Evolutionary conservation across 2,888 invertebrate species (phyloP), one percentile per base, ranked within the genome.

Genomic region (Galeopsomyia nigrocyanea): DNA sequence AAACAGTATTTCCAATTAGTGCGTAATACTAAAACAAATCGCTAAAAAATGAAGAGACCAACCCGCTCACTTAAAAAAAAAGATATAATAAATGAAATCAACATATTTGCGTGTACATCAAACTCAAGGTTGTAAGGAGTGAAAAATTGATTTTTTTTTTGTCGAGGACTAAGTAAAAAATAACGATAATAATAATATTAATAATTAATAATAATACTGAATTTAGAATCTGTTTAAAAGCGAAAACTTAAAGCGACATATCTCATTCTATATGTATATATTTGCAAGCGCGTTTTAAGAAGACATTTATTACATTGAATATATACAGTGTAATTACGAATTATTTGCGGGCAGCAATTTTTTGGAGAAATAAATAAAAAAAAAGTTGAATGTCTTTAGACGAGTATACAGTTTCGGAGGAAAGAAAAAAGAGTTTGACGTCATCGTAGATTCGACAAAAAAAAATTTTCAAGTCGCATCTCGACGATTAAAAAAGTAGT

Each of bases 231-330:
- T 39, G 39, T 39, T 39, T 39, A 39, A 39, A 26, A 39, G 39
- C 64, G 65, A 71, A 64, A 62, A 65, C 68, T 64, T 64, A 82
- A 78, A 77, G 77, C 83, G 83, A 84, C 85, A 86, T 86, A 85
- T 86, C 85, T 82, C 55, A 73, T 65, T 75, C 55, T 75, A 60
- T 84, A 80, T 86, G 85, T 86, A 86, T 85, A 85, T 86, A 85
- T 83, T 83, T 83, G 83, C 81, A 80, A 79, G 73, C 73, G 76
- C 76, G 39, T 39, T 39, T 80, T 80, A 77, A 79, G 74, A 79
- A 79, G 78, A 81, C 78, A 75, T 79, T 81, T 79, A 78, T 79
- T 80, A 77, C 68, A 78, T 78, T 76, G 62, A 78, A 78, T 76
- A 78, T 39, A 39, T 39, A 39, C 39, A 13, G 73, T 80, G 76